These are phyloP conservation scores for Tragelaphus scriptus DNA, from an alignment of 2,113 vertebrate genomes.

Conservation along the genomic window DNA sequence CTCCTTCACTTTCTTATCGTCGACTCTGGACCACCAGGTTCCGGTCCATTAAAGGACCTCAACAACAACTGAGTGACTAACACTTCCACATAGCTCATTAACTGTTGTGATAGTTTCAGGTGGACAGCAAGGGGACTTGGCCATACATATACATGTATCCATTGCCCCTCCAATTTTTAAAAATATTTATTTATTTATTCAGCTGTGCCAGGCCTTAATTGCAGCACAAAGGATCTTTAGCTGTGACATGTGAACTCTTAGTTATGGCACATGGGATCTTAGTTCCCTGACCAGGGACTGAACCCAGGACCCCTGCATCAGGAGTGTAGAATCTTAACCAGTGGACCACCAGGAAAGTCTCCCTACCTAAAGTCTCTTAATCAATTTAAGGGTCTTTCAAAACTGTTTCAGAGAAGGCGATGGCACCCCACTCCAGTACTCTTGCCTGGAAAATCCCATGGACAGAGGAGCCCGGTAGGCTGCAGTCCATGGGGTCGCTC, in stretches of 20 bases:
- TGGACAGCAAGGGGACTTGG: not conserved
- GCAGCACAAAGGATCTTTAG: not conserved
- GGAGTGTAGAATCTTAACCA: not conserved
- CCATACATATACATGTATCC: not conserved
- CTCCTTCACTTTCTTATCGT: too few relatives aligned
- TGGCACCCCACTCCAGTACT: too few relatives aligned
- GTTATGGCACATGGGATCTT: not conserved
- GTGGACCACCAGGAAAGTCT: not conserved
- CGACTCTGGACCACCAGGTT: too few relatives aligned
- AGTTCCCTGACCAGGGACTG: not conserved
- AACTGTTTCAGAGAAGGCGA: not conserved
- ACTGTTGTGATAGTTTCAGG: not conserved
- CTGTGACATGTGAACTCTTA: not conserved
- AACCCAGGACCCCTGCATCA: not conserved
- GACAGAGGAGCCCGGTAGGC: too few relatives aligned
- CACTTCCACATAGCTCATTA: not conserved
- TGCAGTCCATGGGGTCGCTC: too few relatives aligned
- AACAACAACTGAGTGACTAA: not conserved
- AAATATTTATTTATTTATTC: not conserved
- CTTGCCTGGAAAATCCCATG: too few relatives aligned
- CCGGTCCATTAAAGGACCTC: too few relatives aligned
- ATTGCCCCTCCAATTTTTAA: not conserved
- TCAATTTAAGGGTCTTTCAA: not conserved
- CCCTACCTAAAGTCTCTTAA: not conserved
- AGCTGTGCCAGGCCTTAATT: not conserved